Percentiles rank a stretch among this genome's conserved stretches.
Evolutionary conservation across 2,888 invertebrate species (phyloP).

Genomic region (Agrotis exclamationis): DNA sequence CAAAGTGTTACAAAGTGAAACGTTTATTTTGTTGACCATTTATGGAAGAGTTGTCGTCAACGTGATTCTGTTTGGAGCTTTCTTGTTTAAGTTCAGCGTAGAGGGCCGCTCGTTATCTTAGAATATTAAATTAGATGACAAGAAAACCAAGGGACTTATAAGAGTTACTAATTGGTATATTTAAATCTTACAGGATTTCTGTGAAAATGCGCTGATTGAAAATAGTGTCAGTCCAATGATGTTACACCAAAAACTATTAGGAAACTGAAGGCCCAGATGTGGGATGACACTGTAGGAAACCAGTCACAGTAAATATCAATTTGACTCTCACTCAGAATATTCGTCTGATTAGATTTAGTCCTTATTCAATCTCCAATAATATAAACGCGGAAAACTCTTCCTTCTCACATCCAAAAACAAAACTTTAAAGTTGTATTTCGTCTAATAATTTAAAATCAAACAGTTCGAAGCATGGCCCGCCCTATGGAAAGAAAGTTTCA

Average conservation of each 20-base stretch:
- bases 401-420: not conserved
- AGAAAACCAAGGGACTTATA: not conserved
- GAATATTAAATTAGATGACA: conserved; percentile 24
- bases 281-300: too few relatives aligned
- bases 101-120: conserved; percentile 26
- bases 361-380: not conserved
- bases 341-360: too few relatives aligned
- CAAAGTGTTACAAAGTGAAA: conserved; percentile 75
- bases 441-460: conserved; percentile 29
- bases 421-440: not conserved
- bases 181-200: too few relatives aligned
- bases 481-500: conserved; percentile 71
- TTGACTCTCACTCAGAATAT: too few relatives aligned
- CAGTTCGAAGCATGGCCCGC: conserved; percentile 41
- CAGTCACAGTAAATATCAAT: too few relatives aligned
- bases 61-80: conserved; percentile 32
- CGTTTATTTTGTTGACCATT: conserved; percentile 73
- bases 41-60: conserved; percentile 55
- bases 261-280: too few relatives aligned
- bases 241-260: too few relatives aligned
- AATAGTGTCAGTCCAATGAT: too few relatives aligned
- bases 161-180: too few relatives aligned
- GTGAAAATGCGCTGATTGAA: too few relatives aligned
- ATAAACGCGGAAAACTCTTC: not conserved
- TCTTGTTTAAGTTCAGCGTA: conserved; percentile 28